Evolutionary conservation across 2,113 vertebrate genomes (phyloP).

Genomic region (Neomonachus schauinslandi): DNA sequence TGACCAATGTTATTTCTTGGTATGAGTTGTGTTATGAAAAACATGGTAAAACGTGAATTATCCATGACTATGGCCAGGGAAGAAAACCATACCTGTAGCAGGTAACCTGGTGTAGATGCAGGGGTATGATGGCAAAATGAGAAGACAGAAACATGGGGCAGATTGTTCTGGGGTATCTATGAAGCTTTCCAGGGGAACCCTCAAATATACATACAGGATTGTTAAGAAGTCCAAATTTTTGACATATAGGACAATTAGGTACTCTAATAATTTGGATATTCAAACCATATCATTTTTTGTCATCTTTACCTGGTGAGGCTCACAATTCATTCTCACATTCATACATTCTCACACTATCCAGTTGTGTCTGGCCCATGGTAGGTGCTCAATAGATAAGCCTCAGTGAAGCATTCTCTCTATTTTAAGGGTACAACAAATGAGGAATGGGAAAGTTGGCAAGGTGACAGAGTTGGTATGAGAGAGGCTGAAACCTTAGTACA

Average conservation of each 20-base stretch:
- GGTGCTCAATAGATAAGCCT: background rate
- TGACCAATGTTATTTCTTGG: background rate
- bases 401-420: background rate
- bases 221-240: background rate
- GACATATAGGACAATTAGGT: background rate
- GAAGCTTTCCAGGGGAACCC: background rate
- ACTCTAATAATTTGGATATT: background rate
- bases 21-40: background rate
- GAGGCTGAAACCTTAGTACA: background rate
- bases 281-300: background rate
- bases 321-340: background rate
- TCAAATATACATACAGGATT: background rate
- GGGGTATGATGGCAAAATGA: background rate
- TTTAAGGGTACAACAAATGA: background rate
- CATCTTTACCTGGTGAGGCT: background rate
- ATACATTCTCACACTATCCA: background rate
- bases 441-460: background rate
- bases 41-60: background rate
- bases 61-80: background rate
- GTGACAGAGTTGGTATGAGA: background rate
- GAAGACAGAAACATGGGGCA: background rate
- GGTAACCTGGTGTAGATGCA: background rate
- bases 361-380: background rate
- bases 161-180: background rate
- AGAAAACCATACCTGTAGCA: background rate